Evolutionary conservation across 2,888 invertebrate species (phyloP).

Genomic region (Agrochola litura): DNA sequence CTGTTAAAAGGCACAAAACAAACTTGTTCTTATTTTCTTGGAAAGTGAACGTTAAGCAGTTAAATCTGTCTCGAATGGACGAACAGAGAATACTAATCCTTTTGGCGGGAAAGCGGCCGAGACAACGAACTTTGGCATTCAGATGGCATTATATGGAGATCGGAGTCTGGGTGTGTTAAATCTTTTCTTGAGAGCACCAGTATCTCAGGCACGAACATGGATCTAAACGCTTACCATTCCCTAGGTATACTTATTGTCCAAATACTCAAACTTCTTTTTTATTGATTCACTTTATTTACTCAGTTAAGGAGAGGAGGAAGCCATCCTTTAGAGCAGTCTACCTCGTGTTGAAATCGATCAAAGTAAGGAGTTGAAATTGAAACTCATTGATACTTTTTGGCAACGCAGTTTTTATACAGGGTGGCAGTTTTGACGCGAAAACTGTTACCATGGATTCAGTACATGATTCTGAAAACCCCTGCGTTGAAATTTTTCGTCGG

Average conservation of each 20-base stretch:
- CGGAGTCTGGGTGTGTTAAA: conserved; percentile 21
- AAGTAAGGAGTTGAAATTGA: background rate
- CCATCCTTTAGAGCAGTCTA: background rate
- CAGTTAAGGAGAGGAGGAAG: too few species aligned
- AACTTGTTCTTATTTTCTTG: conserved; percentile 52
- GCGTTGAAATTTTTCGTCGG: too few species aligned
- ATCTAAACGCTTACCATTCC: background rate
- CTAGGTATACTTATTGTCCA: background rate
- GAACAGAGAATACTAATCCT: conserved; percentile 58
- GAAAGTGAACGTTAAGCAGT: conserved; percentile 63
- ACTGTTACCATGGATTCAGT: too few species aligned
- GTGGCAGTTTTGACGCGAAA: too few species aligned
- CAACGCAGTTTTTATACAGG: too few species aligned
- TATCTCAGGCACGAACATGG: background rate
- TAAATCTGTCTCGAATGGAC: conserved; percentile 59
- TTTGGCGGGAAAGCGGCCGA: conserved; percentile 48
- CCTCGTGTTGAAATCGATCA: background rate
- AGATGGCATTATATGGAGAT: conserved; percentile 52
- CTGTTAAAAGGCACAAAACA: conserved; percentile 18
- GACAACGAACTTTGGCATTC: conserved; percentile 60
- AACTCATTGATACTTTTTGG: background rate
- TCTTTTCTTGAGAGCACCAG: conserved; percentile 3
- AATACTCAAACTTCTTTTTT: background rate
- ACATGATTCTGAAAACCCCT: too few species aligned
- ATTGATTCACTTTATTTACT: too few species aligned